Base-by-base conservation (phyloP, 2,113 vertebrate species). In the Lagenorhynchus albirostris region DNA sequence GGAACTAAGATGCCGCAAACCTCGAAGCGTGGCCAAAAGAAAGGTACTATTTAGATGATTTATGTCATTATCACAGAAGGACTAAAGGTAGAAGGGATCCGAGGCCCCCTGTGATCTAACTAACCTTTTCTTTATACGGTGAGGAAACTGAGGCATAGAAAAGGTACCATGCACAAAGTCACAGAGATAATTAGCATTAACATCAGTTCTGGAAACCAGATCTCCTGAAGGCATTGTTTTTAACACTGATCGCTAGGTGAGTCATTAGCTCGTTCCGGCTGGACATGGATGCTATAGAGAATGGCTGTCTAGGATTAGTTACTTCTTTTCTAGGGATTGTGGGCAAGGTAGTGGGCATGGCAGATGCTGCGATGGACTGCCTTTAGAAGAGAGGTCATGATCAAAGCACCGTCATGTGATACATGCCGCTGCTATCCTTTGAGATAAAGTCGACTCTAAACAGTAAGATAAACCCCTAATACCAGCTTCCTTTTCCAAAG, bases 221-320 rank as follows among this genome's bases (percentile, higher is more conserved):
- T 83, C 6, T 76, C 21, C 77, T 33, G 1, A 88, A 62, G 26
- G 13, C 33, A 8, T 6, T 31, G 29, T 2, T 89, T 84, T 83
- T 58, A 21, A 26, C 5, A 1, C 8, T 0, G 3, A 1, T 23
- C 11, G 15, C 18, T 53, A 7, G 44, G 6, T 53, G 76, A n/a
- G 36, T 53, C n/a, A 26, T 63, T 38, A 38, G 5, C 26, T 70
- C 13, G 0, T 21, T 70, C 20, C 20, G 17, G 12, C 23, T 62
- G 50, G 50, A 82, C 20, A 0, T 26, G 20, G 33, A 31, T n/a
- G 6, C 41, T 58, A 15, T 8, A 31, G 67, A 58, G 3, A 4
- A 6, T 4, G 26, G 8, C 3, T 65, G 1, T 4, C 25, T 8
- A 76, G 21, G 33, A 58, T 9, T 3, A 41, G 55, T 67, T 53